Percentiles rank a stretch among this genome's conserved stretches.
phyloP scores from a whole-genome alignment of 2,888 invertebrate genomes.

The Eupithecia abbreviata region DNA sequence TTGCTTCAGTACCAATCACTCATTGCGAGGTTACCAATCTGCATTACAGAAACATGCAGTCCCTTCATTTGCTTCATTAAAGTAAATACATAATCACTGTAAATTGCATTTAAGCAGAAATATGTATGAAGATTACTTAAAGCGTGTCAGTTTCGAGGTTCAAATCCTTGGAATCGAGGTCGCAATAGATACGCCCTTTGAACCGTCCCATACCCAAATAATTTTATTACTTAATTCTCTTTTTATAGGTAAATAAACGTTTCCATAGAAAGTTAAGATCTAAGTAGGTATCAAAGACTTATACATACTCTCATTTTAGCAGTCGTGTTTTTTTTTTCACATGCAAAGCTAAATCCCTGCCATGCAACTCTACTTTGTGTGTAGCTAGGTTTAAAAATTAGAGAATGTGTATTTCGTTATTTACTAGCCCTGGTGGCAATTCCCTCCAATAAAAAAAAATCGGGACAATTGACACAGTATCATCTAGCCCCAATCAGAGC shows the following conservation, averaged over 20 bases:
- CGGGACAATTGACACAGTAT: too few relatives aligned
- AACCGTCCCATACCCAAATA: conserved; percentile 63
- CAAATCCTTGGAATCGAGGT: conserved; percentile 57
- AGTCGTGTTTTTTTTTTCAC: too few relatives aligned
- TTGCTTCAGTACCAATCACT: conserved; percentile 1
- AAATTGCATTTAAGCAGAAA: conserved; percentile 51
- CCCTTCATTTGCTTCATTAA: conserved; percentile 40
- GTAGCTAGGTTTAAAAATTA: too few relatives aligned
- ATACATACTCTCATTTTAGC: too few relatives aligned
- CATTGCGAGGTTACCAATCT: conserved; percentile 16
- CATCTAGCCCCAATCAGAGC: too few relatives aligned
- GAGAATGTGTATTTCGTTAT: too few relatives aligned
- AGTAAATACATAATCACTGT: conserved; percentile 51
- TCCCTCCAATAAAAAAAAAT: too few relatives aligned
- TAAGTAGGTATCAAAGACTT: too few relatives aligned
- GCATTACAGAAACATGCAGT: conserved; percentile 23
- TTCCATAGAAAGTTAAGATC: too few relatives aligned
- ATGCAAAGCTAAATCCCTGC: too few relatives aligned
- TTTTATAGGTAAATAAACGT: not conserved
- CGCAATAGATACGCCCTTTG: conserved; percentile 66
- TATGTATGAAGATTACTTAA: conserved; percentile 57
- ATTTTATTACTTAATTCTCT: conserved; percentile 38
- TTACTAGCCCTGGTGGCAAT: too few relatives aligned
- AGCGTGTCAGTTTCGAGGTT: conserved; percentile 53
- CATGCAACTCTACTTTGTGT: too few relatives aligned